Evolutionary conservation across 2,888 invertebrate species (phyloP), one percentile per base, ranked within the genome.

Genomic region (Drosophila hamatofila): DNA sequence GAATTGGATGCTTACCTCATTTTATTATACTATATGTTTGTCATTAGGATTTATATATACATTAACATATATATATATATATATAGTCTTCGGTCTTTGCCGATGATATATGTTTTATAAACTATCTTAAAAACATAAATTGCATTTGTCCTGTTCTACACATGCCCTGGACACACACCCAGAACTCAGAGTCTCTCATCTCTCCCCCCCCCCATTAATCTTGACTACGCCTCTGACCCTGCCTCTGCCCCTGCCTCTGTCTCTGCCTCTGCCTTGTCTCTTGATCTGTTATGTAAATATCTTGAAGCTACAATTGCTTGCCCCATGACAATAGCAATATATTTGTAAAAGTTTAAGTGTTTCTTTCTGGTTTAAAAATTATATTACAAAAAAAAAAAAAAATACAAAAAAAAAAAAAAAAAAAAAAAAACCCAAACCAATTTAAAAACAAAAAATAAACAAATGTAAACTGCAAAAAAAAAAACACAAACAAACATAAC

Each of bases 341-440:
- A 35, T 58, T 71, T 73, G 70, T 80, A 73, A 67, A 80, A 80
- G 80, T 80, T 83, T 58, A 84, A 84, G 85, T 81, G 86, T 81
- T 77, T 81, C 35, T 66, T 71, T 59, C 44, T 81, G 83, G 81
- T 74, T 80, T 78, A 72, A 59, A 66, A 70, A 69, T 62, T 37
- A 67, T 61, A 46, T n/a, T n/a, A n/a, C 73, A 37, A 25, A 37
- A 37, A 42, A 39, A 51, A 25, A 48, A 16, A 49, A 60, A 68
- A 9, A 35, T 35, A 49, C 30, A 46, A 55, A 16, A 54, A 41
- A 23, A 27, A 39, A 12, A 46, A 51, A 65, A 54, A 18, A 41
- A 41, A 51, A n/a, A 44, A 21, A 48, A 46, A 23, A 21, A 39
- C 37, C 3, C 7, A 41, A 41, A 21, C 27, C 2, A 25, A 54